Evolutionary conservation across 2,797 vertebrate genomes (phyloP), one percentile per base, ranked within the genome.

Genomic region (Acropternis orthonyx): DNA sequence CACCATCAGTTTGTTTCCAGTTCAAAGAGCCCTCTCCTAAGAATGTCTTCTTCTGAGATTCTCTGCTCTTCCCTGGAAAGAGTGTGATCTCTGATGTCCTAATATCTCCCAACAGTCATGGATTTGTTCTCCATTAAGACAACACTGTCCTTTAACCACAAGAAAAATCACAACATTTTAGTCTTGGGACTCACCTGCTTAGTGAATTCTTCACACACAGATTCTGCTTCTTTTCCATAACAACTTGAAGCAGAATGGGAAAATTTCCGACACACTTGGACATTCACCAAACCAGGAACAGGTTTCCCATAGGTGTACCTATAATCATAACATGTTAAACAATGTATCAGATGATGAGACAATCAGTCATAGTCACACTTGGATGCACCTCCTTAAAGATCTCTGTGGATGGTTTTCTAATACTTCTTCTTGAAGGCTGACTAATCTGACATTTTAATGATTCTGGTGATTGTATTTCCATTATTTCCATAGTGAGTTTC

Each of bases 261-360:
- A 85, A 96, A 97, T 58, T 80, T 96, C 61, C 95, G 82, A 75
- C 97, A 97, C 7, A 95, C 89, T 17, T 59, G 92, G 68, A 95
- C 94, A 22, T 93, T 95, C 63, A 97, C 90, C 77, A 78, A 52
- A 16, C 97, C 97, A 37, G 88, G 63, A 78, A 97, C 97, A 63
- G 97, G 96, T 78, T 97, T 97, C 22, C 97, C 97, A 49, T 97
- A 96, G 23, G 97, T 97, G 90, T 97, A 97, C 26, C 97, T 97
- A 66, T 69, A 55, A 69, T 30, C 19, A 65, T 20, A 52, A 6
- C 22, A 17, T 28, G 27, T 76, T 87, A 56, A 92, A 87, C 23
- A 46, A 4, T 41, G 28, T 23, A 17, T 56, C n/a, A 56, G 26
- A 62, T 46, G 51, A 76, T 43, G 26, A 75, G 44, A 75, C 7